Evolutionary conservation across 2,797 vertebrate genomes (phyloP).

Genomic region (Spatula versicolor): DNA sequence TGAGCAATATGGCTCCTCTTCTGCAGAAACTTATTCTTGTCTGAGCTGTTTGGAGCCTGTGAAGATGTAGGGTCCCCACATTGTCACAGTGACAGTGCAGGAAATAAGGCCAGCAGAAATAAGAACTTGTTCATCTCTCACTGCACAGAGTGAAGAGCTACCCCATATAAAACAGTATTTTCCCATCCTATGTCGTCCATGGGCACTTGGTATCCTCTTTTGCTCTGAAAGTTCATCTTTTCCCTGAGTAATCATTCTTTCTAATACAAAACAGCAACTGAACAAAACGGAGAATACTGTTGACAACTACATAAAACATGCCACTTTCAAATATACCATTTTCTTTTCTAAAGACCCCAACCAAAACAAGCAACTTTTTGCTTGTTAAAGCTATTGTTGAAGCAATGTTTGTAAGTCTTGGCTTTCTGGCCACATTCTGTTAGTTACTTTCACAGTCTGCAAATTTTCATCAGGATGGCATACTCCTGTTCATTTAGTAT

Average conservation of each 20-base stretch:
- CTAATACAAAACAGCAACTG: neutral
- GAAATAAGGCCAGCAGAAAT: neutral
- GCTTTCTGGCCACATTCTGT: neutral
- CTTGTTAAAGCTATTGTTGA: neutral
- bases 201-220: neutral
- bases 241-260: neutral
- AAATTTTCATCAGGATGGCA: neutral
- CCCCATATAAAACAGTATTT: neutral
- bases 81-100: neutral
- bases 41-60: neutral
- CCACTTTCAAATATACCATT: neutral
- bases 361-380: neutral
- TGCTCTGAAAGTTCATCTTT: neutral
- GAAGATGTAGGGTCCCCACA: neutral
- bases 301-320: neutral
- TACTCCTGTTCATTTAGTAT: neutral
- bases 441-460: neutral
- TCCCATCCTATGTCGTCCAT: neutral
- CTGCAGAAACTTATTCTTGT: neutral
- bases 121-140: neutral
- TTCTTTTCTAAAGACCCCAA: neutral
- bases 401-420: neutral
- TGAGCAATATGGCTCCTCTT: neutral
- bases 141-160: neutral
- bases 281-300: neutral